Evolutionary conservation across 2,113 vertebrate genomes (phyloP).

Genomic region (Ptilorrhoa leucosticta): DNA sequence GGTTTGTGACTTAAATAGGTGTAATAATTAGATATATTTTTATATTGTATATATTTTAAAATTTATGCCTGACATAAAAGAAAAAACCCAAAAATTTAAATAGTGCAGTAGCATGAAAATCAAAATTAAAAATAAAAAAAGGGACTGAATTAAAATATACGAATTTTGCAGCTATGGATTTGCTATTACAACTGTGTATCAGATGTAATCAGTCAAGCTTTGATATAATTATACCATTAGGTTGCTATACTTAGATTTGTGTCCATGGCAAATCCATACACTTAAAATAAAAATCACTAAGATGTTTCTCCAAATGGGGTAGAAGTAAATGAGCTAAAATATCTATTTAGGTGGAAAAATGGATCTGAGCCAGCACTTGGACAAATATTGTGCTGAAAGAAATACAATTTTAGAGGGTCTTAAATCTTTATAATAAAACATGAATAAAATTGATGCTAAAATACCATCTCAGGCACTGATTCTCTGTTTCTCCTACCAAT

Average conservation of each 20-base stretch:
- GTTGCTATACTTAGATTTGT: background rate
- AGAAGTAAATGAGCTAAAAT: background rate
- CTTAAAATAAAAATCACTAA: background rate
- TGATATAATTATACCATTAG: background rate
- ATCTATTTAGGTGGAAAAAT: background rate
- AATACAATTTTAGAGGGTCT: background rate
- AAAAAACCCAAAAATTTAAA: background rate
- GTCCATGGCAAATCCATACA: background rate
- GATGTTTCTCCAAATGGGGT: background rate
- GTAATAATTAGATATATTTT: background rate
- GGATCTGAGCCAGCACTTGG: background rate
- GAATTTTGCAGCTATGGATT: background rate
- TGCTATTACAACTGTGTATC: background rate
- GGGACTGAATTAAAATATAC: background rate
- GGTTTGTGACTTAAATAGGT: background rate
- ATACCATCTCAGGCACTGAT: background rate
- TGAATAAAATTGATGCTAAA: background rate
- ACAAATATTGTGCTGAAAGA: background rate
- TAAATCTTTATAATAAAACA: background rate
- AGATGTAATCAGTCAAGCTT: background rate
- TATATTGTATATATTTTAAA: background rate
- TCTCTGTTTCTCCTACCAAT: background rate
- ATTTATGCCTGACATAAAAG: background rate
- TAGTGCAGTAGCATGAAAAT: background rate
- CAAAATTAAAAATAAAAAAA: fast-evolving